Percentiles rank a stretch among this genome's conserved stretches.
Conservation (phyloP, 2,113 vertebrate species). For the Heteronetta atricapilla region DNA sequence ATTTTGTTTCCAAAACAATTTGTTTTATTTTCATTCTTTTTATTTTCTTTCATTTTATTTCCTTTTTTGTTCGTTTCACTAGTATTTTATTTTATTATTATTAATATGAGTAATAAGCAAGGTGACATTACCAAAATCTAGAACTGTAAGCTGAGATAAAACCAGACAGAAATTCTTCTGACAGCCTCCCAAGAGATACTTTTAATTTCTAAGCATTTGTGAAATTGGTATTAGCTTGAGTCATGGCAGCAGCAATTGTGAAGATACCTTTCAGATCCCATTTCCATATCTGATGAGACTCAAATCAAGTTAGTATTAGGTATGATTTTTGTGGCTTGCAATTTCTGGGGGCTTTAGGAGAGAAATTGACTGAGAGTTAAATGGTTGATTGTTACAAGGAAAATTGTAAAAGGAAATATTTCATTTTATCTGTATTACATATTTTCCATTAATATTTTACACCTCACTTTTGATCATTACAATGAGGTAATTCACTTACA, state of each 20-base stretch:
- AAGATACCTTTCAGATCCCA: neutral
- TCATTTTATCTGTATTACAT: neutral
- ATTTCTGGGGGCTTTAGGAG: neutral
- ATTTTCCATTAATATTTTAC: neutral
- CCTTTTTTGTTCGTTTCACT: neutral
- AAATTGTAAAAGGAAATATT: neutral
- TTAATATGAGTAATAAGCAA: neutral
- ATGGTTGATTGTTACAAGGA: neutral
- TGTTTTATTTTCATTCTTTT: neutral
- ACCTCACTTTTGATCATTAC: neutral
- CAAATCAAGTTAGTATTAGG: neutral
- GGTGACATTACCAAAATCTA: neutral
- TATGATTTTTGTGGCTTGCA: neutral
- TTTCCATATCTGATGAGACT: neutral
- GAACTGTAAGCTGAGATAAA: neutral
- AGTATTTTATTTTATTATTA: neutral
- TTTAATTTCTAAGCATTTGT: neutral
- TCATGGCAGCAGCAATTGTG: neutral
- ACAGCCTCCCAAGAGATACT: neutral
- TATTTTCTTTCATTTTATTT: neutral
- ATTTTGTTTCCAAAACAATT: neutral
- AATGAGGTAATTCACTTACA: neutral
- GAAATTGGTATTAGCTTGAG: neutral
- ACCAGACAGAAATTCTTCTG: neutral
- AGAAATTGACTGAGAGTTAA: neutral